These are phyloP conservation scores for Muscidifurax raptorellus DNA, from an alignment of 1,140 invertebrate species.

Conservation along the genomic window DNA sequence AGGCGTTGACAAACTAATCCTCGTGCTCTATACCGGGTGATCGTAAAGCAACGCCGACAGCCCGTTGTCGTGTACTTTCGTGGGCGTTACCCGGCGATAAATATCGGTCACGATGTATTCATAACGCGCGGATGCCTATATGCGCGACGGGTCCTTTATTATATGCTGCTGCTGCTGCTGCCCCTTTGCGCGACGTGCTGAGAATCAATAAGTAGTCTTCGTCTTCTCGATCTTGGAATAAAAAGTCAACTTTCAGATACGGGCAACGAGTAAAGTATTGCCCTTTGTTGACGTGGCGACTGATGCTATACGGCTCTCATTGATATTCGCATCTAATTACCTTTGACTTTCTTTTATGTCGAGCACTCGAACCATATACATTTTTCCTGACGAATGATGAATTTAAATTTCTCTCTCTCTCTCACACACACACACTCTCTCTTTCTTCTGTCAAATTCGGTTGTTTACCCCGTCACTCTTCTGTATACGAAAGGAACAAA, in stretches of 20 bases:
- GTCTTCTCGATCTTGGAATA: constrained; percentile 50
- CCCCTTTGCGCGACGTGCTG: constrained; percentile 18
- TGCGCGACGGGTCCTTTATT: constrained; percentile 11
- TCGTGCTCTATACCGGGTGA: constrained; percentile 65
- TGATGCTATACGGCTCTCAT: not conserved
- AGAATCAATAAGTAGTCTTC: constrained; percentile 51
- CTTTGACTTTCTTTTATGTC: constrained; percentile 5
- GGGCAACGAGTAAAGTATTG: constrained; percentile 19
- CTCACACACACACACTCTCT: not conserved
- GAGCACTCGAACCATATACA: not conserved
- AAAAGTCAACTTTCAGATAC: constrained; percentile 45
- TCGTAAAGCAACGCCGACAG: constrained; percentile 70
- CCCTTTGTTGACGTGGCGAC: constrained; percentile 15
- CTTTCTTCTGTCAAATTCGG: not conserved
- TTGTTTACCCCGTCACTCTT: not conserved
- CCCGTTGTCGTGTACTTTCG: constrained; percentile 65
- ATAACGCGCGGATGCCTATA: constrained; percentile 51
- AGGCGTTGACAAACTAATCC: constrained; percentile 74
- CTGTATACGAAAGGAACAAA: not conserved
- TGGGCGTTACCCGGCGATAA: constrained; percentile 66
- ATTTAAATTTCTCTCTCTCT: not conserved
- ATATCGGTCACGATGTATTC: constrained; percentile 61
- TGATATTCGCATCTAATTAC: constrained; percentile 31
- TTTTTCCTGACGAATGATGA: not conserved
- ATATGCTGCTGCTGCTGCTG: constrained; percentile 27